These are phyloP conservation scores for Thamnophis elegans DNA, from an alignment of 2,797 vertebrate genomes.

Conservation along the genomic window DNA sequence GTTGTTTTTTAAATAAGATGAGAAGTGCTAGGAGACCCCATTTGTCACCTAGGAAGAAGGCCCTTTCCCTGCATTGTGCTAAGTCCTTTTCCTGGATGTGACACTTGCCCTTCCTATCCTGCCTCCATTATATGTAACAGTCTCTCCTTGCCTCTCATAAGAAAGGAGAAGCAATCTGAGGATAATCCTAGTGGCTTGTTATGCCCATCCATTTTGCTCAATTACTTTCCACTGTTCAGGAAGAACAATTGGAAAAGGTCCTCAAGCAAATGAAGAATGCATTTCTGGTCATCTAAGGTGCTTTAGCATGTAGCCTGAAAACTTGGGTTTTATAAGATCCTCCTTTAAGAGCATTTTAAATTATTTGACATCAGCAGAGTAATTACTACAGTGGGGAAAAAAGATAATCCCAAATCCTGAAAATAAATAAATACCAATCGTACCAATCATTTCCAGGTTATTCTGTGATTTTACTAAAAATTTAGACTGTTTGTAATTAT, in stretches of 20 bases:
- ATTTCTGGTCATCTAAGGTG: neutral
- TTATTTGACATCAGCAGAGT: neutral
- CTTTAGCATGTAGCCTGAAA: neutral
- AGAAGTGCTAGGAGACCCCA: neutral
- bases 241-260: neutral
- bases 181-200: neutral
- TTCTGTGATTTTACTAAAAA: neutral
- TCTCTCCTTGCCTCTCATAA: neutral
- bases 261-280: neutral
- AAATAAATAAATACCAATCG: neutral
- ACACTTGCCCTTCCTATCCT: neutral
- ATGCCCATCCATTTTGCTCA: neutral
- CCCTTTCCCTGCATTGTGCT: neutral
- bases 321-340: neutral
- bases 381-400: neutral
- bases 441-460: neutral
- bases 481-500: neutral
- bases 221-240: neutral
- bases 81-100: neutral
- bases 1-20: neutral
- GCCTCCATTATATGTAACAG: neutral
- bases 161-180: neutral
- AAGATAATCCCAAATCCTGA: neutral
- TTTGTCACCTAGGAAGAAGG: neutral
- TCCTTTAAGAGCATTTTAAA: neutral